Evolutionary conservation across 2,113 vertebrate species (phyloP).

Genomic region (Vulpes ferrilata): DNA sequence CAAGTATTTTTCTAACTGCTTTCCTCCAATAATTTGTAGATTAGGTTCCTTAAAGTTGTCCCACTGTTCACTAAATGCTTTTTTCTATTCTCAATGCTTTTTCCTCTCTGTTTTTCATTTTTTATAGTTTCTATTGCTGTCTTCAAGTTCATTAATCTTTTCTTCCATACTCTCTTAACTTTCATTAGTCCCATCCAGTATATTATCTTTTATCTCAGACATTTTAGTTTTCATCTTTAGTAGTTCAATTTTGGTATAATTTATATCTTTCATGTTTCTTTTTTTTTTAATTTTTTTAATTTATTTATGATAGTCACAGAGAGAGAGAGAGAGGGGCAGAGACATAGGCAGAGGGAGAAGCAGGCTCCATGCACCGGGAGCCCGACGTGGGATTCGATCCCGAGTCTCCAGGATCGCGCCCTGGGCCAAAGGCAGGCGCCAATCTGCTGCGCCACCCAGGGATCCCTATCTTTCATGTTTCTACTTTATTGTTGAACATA

Average conservation of each 20-base stretch:
- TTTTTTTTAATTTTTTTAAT: too few species aligned
- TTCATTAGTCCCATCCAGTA: neutral
- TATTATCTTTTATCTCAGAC: neutral
- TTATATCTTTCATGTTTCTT: neutral
- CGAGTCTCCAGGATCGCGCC: too few species aligned
- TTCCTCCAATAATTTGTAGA: neutral
- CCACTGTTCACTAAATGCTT: neutral
- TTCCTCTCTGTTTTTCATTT: neutral
- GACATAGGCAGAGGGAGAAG: too few species aligned
- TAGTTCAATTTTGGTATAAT: neutral
- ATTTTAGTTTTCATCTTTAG: slow-evolving; percentile 22
- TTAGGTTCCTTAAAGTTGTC: neutral
- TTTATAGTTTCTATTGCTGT: neutral
- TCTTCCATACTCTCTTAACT: neutral
- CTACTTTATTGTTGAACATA: neutral
- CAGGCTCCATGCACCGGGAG: too few species aligned
- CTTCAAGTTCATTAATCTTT: neutral
- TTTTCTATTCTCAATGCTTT: neutral
- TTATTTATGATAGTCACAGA: too few species aligned
- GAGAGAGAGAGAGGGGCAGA: too few species aligned
- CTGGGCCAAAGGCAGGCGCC: too few species aligned
- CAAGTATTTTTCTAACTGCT: neutral
- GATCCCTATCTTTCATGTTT: neutral
- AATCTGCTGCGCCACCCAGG: too few species aligned
- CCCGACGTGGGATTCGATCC: too few species aligned